Conservation (phyloP, 2,113 vertebrate species). For the Puntigrus tetrazona region DNA sequence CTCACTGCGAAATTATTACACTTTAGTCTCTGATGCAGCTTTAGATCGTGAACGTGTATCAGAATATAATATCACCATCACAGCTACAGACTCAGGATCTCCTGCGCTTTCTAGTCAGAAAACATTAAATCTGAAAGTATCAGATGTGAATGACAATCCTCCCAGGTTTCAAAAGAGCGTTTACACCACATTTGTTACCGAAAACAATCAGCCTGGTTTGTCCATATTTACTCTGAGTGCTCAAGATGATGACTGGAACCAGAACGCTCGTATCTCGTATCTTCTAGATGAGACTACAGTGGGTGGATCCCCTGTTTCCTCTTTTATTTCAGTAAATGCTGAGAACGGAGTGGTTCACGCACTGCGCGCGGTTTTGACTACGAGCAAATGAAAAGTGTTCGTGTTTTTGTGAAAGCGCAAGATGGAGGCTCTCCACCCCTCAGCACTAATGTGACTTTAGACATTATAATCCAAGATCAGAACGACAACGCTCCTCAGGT, state of each 20-base stretch:
- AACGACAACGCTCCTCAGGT: too few species aligned
- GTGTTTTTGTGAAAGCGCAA: slow-evolving; percentile 47
- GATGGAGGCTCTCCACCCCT: too few species aligned
- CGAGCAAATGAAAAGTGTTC: slow-evolving; percentile 38
- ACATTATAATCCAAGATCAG: too few species aligned
- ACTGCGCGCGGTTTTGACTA: slow-evolving; percentile 70
- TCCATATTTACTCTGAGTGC: too few species aligned
- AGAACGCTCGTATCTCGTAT: too few species aligned
- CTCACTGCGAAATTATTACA: slow-evolving; percentile 59
- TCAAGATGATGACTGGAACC: too few species aligned
- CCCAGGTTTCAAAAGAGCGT: slow-evolving; percentile 41
- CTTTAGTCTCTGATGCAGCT: slow-evolving; percentile 43
- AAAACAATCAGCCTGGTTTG: too few species aligned
- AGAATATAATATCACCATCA: slow-evolving; percentile 50
- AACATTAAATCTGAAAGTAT: slow-evolving; percentile 65
- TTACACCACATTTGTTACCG: too few species aligned
- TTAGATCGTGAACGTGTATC: slow-evolving; percentile 58
- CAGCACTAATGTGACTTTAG: too few species aligned
- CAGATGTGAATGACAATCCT: slow-evolving; percentile 75
- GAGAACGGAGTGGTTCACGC: slow-evolving; percentile 65
- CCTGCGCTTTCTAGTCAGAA: slow-evolving; percentile 49
- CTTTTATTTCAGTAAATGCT: slow-evolving; percentile 61
- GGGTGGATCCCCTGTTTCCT: slow-evolving; percentile 52
- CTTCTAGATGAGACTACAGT: too few species aligned
- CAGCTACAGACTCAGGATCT: slow-evolving; percentile 45